phyloP scores from a whole-genome alignment of 2,113 vertebrate genomes.

The Hydrochoerus hydrochaeris region DNA sequence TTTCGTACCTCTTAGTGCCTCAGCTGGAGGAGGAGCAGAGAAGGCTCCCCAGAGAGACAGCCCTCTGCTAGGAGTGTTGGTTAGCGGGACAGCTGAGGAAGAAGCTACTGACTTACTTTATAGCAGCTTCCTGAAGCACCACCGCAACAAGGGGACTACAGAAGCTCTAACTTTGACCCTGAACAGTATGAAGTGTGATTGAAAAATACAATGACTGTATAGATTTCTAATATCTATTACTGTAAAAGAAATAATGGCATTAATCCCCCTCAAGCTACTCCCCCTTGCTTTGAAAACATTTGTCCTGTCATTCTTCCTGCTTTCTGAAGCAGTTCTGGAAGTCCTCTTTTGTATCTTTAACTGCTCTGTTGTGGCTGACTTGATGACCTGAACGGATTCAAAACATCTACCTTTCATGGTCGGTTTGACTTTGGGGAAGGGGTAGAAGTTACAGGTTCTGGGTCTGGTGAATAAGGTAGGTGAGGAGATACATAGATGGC shows the following conservation, averaged over 20 bases:
- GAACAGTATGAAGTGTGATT: not conserved
- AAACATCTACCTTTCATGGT: not conserved
- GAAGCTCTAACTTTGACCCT: not conserved
- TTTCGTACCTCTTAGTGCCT: slow-evolving; percentile 33
- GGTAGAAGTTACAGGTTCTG: not conserved
- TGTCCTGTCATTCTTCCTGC: not conserved
- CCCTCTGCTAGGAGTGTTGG: not conserved
- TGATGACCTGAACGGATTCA: not conserved
- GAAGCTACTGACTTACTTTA: not conserved
- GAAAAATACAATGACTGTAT: not conserved
- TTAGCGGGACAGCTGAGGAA: slow-evolving; percentile 4
- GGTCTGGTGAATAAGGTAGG: not conserved
- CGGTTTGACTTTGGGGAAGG: not conserved
- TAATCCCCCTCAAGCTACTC: not conserved
- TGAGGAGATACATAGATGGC: not conserved
- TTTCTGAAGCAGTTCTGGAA: not conserved
- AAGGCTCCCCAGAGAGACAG: not conserved
- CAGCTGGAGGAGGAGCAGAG: not conserved
- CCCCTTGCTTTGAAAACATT: not conserved
- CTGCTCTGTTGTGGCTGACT: not conserved
- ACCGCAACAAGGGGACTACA: not conserved
- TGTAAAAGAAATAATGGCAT: not conserved
- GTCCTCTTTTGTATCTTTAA: not conserved
- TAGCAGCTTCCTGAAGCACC: not conserved
- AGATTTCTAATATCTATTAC: not conserved